Evolutionary conservation across 35 echinoderm and acorn worm genomes (phyloP), one percentile per base, ranked within the genome.

Genomic region (Apostichopus japonicus): DNA sequence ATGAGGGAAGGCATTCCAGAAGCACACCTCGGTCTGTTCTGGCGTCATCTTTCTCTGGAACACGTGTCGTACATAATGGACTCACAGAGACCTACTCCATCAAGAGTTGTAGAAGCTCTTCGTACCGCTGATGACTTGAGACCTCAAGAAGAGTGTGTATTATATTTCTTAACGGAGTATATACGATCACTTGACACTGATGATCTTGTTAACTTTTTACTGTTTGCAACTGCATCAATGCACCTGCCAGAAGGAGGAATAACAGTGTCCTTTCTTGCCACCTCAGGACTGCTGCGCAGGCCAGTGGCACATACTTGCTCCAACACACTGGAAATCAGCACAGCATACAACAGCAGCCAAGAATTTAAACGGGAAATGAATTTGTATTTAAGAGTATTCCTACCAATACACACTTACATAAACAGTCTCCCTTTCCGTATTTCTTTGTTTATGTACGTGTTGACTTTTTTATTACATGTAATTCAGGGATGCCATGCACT

Each of bases 1-100:
- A 87, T 87, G 56, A 87, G 65, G 56, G 17, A 71, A 87, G 86
- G 63, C 16, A 62, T 87, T 24, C 86, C 86, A 10, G 56, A 63
- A 23, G 10, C 6, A 4, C 86, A 65, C 25, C 5, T 87, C 6
- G n/a, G n/a, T 1, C 19, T 51, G 10, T 87, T 87, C 17, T 87
- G 86, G 86, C 54, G 19, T 63, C n/a, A 62, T 8, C 56, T 87
- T 2, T 21, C 56, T 14, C 6, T 87, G 6, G 86, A 87, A 8
- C 86, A 87, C 56, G 8, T 87, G 17, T 22, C 86, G 0, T 58
- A 87, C 17, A 87, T 87, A 1, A 23, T 65, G 5, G 19, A 63
- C 2, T 1, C n/a, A 6, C 56, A 71, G 86, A 56, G 57, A 65
- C 63, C 63, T 14, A 87, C 86, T 67, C 6, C 54, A 7, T 14